phyloP scores from a whole-genome alignment of 1,140 invertebrate genomes.

The Holotrichia oblita region DNA sequence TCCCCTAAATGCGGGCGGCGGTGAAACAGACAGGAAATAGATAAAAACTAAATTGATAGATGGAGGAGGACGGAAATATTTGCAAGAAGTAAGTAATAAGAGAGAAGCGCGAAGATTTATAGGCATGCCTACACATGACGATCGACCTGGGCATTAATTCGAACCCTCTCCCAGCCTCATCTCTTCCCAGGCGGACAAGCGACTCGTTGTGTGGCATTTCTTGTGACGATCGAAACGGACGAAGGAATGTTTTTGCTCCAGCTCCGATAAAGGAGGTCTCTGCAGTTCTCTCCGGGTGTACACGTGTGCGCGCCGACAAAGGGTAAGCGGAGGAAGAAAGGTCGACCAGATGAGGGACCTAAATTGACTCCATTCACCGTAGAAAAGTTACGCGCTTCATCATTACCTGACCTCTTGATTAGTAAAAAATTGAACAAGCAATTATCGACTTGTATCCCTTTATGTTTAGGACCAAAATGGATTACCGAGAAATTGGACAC shows the following conservation, averaged over 20 bases:
- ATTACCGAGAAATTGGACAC: not conserved
- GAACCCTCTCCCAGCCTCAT: not conserved
- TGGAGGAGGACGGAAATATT: constrained; percentile 45
- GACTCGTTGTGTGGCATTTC: constrained; percentile 22
- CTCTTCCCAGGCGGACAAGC: not conserved
- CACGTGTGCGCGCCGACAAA: not conserved
- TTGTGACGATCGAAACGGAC: constrained; percentile 9
- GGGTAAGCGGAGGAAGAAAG: not conserved
- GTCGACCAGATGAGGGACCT: not conserved
- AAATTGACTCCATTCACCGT: constrained; percentile 38
- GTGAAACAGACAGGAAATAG: constrained; percentile 52
- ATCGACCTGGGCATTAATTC: constrained; percentile 49
- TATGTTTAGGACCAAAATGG: not conserved
- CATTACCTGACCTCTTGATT: constrained; percentile 35
- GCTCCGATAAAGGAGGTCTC: not conserved
- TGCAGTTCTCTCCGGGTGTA: not conserved
- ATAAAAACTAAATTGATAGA: constrained; percentile 52
- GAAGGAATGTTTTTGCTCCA: constrained; percentile 9
- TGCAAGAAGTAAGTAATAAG: constrained; percentile 47
- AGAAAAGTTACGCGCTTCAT: constrained; percentile 25
- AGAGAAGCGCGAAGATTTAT: constrained; percentile 49
- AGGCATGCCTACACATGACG: constrained; percentile 47
- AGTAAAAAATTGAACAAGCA: constrained; percentile 29
- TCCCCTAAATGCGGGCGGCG: constrained; percentile 45
- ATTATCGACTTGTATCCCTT: constrained; percentile 10